Base-by-base conservation (phyloP, 2,113 vertebrate species). In the Bos javanicus region DNA sequence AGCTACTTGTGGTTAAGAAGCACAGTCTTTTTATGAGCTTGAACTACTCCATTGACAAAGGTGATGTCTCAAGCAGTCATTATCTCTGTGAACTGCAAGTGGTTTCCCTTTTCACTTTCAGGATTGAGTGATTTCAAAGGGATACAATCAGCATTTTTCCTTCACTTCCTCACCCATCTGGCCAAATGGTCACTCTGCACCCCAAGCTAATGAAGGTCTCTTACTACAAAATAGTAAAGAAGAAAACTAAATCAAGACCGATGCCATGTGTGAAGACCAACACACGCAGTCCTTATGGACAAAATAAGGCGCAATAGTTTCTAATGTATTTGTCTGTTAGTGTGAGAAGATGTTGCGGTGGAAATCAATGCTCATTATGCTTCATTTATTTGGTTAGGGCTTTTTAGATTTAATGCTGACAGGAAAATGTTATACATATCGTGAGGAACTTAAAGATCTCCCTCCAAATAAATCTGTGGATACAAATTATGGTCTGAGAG, bases 11-110 rank as follows among this genome's bases (percentile, higher is more conserved):
- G 11, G 25, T 60, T 71, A 82, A 89, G 86, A 60, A 82, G 28
- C 96, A 30, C 28, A n/a, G 19, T 30, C 14, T 33, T 88, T 52
- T 90, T 43, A 90, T 95, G 90, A 90, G 95, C 90, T 78, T 95
- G 84, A 96, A 92, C 62, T 87, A 48, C 62, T 91, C 84, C 54
- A 11, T 1, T 4, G 23, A 67, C 76, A 54, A 56, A 90, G 81
- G 74, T 90, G 56, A 94, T 52, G 48, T 93, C 59, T 39, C 36
- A 92, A 78, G 33, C 21, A 80, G 56, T 74, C 67, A 36, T 91
- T 85, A 62, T 71, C 76, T 94, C 80, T 84, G 7, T 52, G 67
- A 56, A 71, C 25, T 78, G 3, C 5, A 50, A 78, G 36, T 59
- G 39, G 64, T 43, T 96, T 57, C 36, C 30, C 26, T 56, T 91